phyloP scores from a whole-genome alignment of 92 coral and sea anemone species.

The Porites cylindrica region DNA sequence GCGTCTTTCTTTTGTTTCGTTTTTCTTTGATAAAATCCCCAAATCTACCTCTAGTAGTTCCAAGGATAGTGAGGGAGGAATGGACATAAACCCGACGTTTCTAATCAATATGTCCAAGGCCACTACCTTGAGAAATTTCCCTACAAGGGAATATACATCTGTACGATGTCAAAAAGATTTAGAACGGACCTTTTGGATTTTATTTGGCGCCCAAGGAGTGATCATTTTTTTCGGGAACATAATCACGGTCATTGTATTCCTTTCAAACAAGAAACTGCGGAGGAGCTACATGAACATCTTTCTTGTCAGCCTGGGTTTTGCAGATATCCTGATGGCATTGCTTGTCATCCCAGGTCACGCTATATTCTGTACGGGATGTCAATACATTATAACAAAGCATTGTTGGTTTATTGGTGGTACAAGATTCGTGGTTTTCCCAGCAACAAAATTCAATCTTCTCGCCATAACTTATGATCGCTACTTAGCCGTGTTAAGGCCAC shows the following conservation, averaged over 20 bases:
- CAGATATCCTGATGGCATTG: conserved; percentile 68
- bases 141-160: not conserved
- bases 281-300: conserved; percentile 72
- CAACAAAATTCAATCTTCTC: conserved; percentile 64
- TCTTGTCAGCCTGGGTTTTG: conserved; percentile 67
- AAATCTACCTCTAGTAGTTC: not conserved
- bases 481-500: conserved; percentile 74
- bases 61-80: not conserved
- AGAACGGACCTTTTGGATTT: conserved; percentile 62
- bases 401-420: conserved; percentile 70
- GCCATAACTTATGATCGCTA: conserved; percentile 80
- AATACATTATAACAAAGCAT: conserved; percentile 20
- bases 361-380: conserved; percentile 72
- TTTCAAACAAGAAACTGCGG: conserved; percentile 49
- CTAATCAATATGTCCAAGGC: too few relatives aligned
- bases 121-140: not conserved
- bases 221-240: conserved; percentile 65
- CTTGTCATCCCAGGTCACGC: conserved; percentile 73
- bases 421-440: conserved; percentile 65
- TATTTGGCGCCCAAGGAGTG: conserved; percentile 61
- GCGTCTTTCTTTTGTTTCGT: not conserved
- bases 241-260: conserved; percentile 56
- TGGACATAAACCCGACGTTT: not conserved
- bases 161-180: not conserved
- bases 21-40: not conserved